These are phyloP conservation scores for Cheirogaleus medius DNA, from an alignment of 2,113 vertebrate species.

Conservation along the genomic window DNA sequence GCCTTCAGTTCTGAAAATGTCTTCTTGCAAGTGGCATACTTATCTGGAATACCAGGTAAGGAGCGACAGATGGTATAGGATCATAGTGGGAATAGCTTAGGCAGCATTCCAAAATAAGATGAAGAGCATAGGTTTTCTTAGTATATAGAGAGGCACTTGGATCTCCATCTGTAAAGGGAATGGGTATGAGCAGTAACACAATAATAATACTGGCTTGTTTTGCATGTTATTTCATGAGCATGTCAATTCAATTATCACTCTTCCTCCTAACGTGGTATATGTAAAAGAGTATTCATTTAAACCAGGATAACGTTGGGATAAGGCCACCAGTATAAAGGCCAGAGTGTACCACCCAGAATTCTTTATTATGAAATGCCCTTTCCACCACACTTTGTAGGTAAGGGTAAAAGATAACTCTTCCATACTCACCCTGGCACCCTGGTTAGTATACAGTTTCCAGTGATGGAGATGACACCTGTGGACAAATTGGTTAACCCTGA, in stretches of 20 bases:
- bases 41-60: background rate
- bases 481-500: background rate
- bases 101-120: background rate
- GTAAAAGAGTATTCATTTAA: background rate
- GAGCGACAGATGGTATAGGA: background rate
- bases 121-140: background rate
- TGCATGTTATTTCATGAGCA: background rate
- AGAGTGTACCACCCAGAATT: background rate
- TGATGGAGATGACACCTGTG: background rate
- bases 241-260: background rate
- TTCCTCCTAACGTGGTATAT: background rate
- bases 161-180: background rate
- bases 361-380: background rate
- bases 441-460: background rate
- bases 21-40: background rate
- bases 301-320: background rate
- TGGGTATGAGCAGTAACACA: background rate
- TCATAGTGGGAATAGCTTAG: background rate
- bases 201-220: background rate
- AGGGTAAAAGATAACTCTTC: background rate
- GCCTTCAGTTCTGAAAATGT: conserved; percentile 23
- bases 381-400: background rate
- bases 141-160: background rate
- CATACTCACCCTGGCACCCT: background rate
- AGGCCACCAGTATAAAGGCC: background rate